A percentile compares a stretch with the other conserved stretches of the same genome.
Evolutionary conservation across 2,888 invertebrate species (phyloP).

Genomic region (Phyllotreta cruciferae): DNA sequence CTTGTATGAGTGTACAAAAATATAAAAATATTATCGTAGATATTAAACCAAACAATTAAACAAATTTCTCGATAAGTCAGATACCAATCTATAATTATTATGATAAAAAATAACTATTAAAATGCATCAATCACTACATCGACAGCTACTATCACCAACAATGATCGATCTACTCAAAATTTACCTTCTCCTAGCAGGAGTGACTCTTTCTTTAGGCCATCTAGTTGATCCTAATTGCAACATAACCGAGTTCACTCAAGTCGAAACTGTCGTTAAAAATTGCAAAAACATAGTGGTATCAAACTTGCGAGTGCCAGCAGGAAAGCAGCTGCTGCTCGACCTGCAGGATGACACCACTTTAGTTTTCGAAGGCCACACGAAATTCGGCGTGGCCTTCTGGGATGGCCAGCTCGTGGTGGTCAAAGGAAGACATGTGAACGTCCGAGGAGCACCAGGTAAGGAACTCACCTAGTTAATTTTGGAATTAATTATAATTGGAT

Average conservation of each 20-base stretch:
- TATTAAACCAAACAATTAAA: too few relatives aligned
- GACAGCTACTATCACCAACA: too few relatives aligned
- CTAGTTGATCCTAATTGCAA: slow-evolving; percentile 7
- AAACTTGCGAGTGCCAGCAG: slow-evolving; percentile 31
- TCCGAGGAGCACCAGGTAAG: slow-evolving; percentile 32
- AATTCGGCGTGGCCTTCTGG: slow-evolving; percentile 31
- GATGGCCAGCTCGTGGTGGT: slow-evolving; percentile 29
- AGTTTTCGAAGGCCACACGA: slow-evolving; percentile 29
- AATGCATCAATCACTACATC: too few relatives aligned
- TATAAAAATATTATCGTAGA: too few relatives aligned
- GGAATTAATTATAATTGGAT: not conserved
- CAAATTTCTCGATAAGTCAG: too few relatives aligned
- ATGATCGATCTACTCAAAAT: too few relatives aligned
- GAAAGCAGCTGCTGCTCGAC: slow-evolving; percentile 22
- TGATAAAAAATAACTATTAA: too few relatives aligned
- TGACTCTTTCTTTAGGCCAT: too few relatives aligned
- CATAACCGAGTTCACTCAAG: slow-evolving; percentile 27
- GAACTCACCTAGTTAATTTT: not conserved
- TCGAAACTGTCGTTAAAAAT: slow-evolving; percentile 13
- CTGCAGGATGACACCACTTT: slow-evolving; percentile 23
- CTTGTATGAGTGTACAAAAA: too few relatives aligned
- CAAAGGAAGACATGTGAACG: slow-evolving; percentile 26
- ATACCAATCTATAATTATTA: too few relatives aligned
- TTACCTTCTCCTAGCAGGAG: too few relatives aligned
- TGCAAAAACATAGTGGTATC: slow-evolving; percentile 30